Percentiles rank a stretch among this genome's conserved stretches.
These are phyloP conservation scores for Ridgeia piscesae DNA, from an alignment of 1,140 invertebrate species.

Conservation along the genomic window DNA sequence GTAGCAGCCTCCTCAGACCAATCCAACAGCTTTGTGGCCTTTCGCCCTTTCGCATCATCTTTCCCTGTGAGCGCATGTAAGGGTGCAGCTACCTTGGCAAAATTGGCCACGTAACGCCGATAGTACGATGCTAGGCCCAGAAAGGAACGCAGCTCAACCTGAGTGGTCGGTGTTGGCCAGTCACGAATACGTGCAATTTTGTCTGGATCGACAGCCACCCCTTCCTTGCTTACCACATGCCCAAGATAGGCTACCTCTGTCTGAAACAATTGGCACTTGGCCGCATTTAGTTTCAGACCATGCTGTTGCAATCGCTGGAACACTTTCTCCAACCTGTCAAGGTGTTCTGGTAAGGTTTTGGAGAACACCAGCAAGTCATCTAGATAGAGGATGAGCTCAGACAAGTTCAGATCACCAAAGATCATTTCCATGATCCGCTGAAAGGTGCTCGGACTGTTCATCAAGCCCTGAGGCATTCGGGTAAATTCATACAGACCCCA, in stretches of 20 bases:
- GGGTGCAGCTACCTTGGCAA: too few species aligned
- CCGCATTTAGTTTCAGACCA: too few species aligned
- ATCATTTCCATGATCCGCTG: background rate
- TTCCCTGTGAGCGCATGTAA: too few species aligned
- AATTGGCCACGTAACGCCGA: too few species aligned
- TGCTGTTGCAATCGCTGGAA: background rate
- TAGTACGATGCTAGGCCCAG: too few species aligned
- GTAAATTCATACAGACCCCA: background rate
- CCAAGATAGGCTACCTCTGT: slow-evolving; percentile 7
- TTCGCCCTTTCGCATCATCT: too few species aligned
- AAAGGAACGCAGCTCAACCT: background rate
- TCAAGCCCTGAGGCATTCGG: background rate
- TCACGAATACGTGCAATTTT: background rate
- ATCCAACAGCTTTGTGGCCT: too few species aligned
- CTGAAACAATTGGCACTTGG: slow-evolving; percentile 26
- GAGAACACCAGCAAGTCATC: too few species aligned
- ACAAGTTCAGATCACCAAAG: background rate
- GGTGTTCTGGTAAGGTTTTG: background rate
- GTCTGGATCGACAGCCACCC: background rate
- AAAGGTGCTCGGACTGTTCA: background rate
- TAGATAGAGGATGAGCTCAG: too few species aligned
- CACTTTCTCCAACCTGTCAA: background rate
- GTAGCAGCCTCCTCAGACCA: too few species aligned
- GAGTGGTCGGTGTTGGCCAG: slow-evolving; percentile 1
- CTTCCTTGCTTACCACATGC: slow-evolving; percentile 18